A percentile compares a stretch with the other conserved stretches of the same genome.
These are phyloP conservation scores for Cydia strobilella DNA, from an alignment of 1,140 invertebrate genomes.

Conservation along the genomic window DNA sequence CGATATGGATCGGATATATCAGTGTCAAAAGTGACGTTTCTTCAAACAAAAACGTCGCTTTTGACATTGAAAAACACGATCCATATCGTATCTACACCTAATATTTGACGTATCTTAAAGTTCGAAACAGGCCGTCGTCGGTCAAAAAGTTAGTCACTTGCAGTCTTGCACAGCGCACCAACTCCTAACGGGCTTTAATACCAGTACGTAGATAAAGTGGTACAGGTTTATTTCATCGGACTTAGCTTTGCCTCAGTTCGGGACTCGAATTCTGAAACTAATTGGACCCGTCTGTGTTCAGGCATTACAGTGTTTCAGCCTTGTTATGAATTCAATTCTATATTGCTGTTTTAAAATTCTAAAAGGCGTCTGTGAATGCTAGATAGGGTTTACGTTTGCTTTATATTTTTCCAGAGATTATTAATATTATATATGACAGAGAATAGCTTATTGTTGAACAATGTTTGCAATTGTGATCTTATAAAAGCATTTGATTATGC, in stretches of 20 bases:
- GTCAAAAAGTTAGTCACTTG: constrained; percentile 37
- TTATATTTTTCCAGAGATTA: not conserved
- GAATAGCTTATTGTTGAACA: not conserved
- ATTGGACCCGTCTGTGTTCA: constrained; percentile 32
- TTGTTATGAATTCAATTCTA: constrained; percentile 25
- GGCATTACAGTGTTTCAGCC: constrained; percentile 24
- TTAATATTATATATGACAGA: not conserved
- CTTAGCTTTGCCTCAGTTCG: constrained; percentile 45
- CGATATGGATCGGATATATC: no score
- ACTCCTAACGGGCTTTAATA: constrained; percentile 55
- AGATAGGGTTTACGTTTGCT: not conserved
- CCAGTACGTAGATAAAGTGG: constrained; percentile 55
- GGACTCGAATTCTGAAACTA: constrained; percentile 31
- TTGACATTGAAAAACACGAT: no score
- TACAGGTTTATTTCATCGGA: constrained; percentile 60
- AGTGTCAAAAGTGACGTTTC: no score
- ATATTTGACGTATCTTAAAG: no score
- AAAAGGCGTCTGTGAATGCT: constrained; percentile 12
- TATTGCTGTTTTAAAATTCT: constrained; percentile 2
- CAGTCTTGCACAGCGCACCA: constrained; percentile 42
- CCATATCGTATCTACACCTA: no score
- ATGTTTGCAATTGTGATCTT: not conserved
- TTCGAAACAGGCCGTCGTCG: no score
- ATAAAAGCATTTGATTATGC: not conserved
- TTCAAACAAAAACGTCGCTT: no score